A percentile compares a stretch with the other conserved stretches of the same genome.
Conservation (phyloP, 2,113 vertebrate genomes). For the Nyctereutes procyonoides region DNA sequence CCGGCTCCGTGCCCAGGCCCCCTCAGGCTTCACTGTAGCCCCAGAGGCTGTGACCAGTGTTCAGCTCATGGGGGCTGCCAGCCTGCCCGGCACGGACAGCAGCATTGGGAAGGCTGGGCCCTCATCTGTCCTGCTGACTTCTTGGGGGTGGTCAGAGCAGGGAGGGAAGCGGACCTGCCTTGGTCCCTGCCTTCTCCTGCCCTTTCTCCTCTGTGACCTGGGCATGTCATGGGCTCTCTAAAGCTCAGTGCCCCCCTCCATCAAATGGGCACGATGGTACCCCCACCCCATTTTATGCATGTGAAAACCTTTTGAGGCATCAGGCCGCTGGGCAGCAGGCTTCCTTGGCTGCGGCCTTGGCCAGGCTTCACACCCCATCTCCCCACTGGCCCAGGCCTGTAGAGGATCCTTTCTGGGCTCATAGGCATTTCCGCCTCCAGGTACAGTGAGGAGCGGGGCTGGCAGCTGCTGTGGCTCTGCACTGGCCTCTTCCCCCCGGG, state of each 20-base stretch:
- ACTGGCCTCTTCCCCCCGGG: constrained; percentile 95
- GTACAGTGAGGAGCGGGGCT: constrained; percentile 93
- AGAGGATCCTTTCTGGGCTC: not conserved
- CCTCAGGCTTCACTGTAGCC: not conserved
- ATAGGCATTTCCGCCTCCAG: constrained; percentile 76
- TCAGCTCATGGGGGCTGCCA: not conserved
- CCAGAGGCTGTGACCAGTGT: not conserved
- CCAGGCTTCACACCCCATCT: not conserved
- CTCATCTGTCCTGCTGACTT: not conserved
- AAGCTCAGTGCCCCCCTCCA: not conserved
- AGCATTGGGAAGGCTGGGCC: too few species aligned
- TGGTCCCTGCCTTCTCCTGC: not conserved
- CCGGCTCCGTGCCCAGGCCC: not conserved
- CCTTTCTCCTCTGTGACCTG: not conserved
- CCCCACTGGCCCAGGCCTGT: not conserved
- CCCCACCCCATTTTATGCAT: fast-evolving
- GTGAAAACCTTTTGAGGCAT: not conserved
- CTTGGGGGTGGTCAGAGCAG: not conserved
- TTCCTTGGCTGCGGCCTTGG: too few species aligned
- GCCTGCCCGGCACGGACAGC: not conserved
- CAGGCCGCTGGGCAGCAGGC: not conserved
- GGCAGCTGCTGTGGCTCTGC: constrained; percentile 98
- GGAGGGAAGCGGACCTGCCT: too few species aligned
- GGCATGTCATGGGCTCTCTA: not conserved
- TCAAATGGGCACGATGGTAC: not conserved